Conservation (phyloP, 2,797 vertebrate species). For the Bucorvus abyssinicus region DNA sequence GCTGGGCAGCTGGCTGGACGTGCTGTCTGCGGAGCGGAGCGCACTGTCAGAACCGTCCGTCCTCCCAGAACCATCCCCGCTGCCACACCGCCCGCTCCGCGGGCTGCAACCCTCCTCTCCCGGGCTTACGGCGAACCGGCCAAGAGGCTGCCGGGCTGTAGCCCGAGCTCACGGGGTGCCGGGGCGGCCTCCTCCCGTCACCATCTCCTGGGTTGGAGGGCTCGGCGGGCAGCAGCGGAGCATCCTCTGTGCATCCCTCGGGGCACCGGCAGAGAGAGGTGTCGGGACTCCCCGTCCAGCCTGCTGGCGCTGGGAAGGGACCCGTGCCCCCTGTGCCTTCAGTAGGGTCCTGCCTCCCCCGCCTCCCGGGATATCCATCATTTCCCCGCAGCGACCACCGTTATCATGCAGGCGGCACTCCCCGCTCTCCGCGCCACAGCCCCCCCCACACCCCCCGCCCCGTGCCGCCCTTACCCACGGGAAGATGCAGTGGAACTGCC, state of each 20-base stretch:
- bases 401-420: not conserved
- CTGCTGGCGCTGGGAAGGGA: not conserved
- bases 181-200: too few relatives aligned
- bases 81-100: not conserved
- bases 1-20: slow-evolving; percentile 90
- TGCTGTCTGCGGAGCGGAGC: slow-evolving; percentile 81
- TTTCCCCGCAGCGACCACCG: not conserved
- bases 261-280: too few relatives aligned
- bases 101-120: too few relatives aligned
- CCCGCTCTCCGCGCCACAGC: too few relatives aligned
- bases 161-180: not conserved
- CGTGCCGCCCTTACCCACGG: slow-evolving; percentile 86
- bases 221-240: not conserved
- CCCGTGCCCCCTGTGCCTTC: fast-evolving
- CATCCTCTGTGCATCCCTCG: not conserved
- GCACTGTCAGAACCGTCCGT: not conserved
- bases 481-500: slow-evolving; percentile 98
- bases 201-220: not conserved
- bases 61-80: not conserved
- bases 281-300: not conserved
- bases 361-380: fast-evolving
- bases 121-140: fast-evolving
- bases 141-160: not conserved
- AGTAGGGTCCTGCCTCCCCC: too few relatives aligned
- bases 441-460: too few relatives aligned